These are phyloP conservation scores for Apodemia duryi DNA, from an alignment of 2,888 invertebrate genomes.

Conservation along the genomic window DNA sequence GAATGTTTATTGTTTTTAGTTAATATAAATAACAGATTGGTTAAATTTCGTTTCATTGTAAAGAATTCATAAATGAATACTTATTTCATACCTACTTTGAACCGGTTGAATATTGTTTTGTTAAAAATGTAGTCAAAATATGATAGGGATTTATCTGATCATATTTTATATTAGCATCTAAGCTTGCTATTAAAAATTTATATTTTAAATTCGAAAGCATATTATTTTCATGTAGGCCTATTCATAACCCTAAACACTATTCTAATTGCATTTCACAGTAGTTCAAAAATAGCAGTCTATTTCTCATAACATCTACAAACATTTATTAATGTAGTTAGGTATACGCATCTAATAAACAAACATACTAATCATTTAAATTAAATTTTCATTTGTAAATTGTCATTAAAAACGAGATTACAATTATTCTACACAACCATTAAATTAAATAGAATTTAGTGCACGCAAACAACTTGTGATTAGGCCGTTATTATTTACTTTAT, in stretches of 20 bases:
- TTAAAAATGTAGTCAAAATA: no score
- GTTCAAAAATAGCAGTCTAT: conserved; percentile 6
- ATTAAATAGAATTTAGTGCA: background rate
- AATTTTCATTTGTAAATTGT: background rate
- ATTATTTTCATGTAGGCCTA: background rate
- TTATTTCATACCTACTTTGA: no score
- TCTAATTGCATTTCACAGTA: background rate
- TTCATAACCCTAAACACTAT: background rate
- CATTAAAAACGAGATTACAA: background rate
- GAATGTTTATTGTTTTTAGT: no score
- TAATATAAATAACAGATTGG: no score
- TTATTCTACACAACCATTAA: background rate
- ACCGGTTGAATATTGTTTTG: no score
- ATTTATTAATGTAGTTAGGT: background rate
- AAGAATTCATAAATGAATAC: no score
- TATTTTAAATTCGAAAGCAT: conserved; percentile 1
- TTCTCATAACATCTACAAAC: background rate
- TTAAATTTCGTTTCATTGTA: no score
- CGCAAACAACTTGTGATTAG: conserved; percentile 21
- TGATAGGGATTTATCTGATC: no score
- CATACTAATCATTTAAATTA: background rate
- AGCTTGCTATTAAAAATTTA: no score
- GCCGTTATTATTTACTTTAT: conserved; percentile 16
- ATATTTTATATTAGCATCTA: no score
- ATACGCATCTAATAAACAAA: background rate